These are phyloP conservation scores for Oxyruncus cristatus DNA, from an alignment of 2,113 vertebrate species.

Conservation along the genomic window DNA sequence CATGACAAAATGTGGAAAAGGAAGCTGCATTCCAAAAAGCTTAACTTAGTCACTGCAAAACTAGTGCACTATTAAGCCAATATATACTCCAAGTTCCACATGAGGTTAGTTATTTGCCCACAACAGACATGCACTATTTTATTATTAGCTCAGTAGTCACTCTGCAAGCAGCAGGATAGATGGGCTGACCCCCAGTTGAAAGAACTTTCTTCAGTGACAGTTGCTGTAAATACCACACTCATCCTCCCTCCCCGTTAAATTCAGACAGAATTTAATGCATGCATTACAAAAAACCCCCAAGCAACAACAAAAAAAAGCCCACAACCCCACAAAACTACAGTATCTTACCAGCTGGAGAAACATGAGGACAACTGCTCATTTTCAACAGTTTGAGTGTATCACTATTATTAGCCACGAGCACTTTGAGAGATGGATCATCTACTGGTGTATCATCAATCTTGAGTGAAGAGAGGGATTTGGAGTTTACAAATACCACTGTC, in stretches of 20 bases:
- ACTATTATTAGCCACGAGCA: constrained; percentile 95
- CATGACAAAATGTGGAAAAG: rapidly evolving
- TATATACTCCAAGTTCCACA: background rate
- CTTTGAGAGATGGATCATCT: constrained; percentile 94
- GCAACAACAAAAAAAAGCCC: background rate
- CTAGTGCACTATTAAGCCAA: background rate
- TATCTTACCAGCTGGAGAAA: constrained; percentile 84
- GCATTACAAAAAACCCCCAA: background rate
- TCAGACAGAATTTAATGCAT: background rate
- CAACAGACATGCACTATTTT: background rate
- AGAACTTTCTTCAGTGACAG: background rate
- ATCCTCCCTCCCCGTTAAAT: background rate
- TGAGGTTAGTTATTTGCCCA: background rate
- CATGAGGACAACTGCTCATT: constrained; percentile 95
- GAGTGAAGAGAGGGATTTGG: constrained; percentile 93
- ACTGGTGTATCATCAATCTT: constrained; percentile 97
- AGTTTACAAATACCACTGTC: constrained; percentile 98
- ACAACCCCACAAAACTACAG: background rate
- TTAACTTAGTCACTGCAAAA: background rate
- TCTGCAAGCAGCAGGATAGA: background rate
- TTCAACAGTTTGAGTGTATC: constrained; percentile 93
- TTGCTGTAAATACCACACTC: background rate
- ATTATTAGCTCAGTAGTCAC: background rate
- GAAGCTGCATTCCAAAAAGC: background rate
- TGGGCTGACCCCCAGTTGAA: background rate